These are phyloP conservation scores for Oligia fasciuncula DNA, from an alignment of 2,888 invertebrate species.

Conservation along the genomic window DNA sequence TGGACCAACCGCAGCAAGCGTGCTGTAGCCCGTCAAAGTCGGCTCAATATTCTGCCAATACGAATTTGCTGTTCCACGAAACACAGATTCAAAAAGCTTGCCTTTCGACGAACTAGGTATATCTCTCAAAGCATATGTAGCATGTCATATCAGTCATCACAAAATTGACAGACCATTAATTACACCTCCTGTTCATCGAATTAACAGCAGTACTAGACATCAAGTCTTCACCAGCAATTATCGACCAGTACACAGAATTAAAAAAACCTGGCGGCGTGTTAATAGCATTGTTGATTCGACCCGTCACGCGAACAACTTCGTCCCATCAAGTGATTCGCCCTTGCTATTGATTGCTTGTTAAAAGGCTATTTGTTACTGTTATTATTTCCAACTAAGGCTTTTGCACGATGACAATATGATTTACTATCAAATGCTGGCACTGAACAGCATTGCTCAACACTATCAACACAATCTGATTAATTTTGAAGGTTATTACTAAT, in stretches of 20 bases:
- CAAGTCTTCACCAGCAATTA: constrained; percentile 3
- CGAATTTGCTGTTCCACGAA: not conserved
- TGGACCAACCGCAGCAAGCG: too few relatives aligned
- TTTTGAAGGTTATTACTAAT: not conserved
- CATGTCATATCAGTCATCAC: not conserved
- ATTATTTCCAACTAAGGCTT: constrained; percentile 19
- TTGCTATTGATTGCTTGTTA: constrained; percentile 62
- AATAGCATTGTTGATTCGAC: constrained; percentile 39
- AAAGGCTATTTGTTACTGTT: constrained; percentile 54
- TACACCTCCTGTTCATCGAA: constrained; percentile 1
- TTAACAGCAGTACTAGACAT: not conserved
- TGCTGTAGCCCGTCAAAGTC: not conserved
- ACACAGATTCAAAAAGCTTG: not conserved
- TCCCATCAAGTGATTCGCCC: constrained; percentile 56
- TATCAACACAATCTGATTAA: not conserved
- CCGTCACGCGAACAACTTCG: constrained; percentile 58
- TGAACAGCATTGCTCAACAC: not conserved
- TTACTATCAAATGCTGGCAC: not conserved
- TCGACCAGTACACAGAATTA: constrained; percentile 37
- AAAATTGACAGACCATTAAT: not conserved
- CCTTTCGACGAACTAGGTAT: not conserved
- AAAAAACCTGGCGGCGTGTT: constrained; percentile 35
- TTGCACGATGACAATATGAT: constrained; percentile 7
- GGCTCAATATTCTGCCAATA: not conserved
- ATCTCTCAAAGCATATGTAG: not conserved